Percentiles rank a stretch among this genome's conserved stretches.
These are phyloP conservation scores for Achatina immaculata DNA, from an alignment of 1,140 invertebrate species.

Conservation along the genomic window DNA sequence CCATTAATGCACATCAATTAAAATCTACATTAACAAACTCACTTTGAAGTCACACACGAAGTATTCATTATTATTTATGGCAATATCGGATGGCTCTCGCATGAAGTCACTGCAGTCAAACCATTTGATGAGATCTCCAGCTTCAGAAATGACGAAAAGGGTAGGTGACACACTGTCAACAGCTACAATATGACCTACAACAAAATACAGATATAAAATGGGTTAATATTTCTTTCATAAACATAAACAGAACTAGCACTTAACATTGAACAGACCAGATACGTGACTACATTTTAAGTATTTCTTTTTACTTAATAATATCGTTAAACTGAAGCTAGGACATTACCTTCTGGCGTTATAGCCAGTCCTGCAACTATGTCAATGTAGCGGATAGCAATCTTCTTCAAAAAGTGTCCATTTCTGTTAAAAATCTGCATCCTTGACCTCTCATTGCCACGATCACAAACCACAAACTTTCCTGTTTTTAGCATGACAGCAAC, in stretches of 20 bases:
- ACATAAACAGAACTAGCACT: too few species aligned
- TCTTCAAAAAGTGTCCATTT: slow-evolving; percentile 82
- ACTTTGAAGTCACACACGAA: slow-evolving; percentile 97
- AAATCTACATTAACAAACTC: slow-evolving; percentile 36
- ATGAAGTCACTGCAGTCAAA: slow-evolving; percentile 97
- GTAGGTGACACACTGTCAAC: slow-evolving; percentile 98
- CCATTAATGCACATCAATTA: too few species aligned
- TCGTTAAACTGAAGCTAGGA: too few species aligned
- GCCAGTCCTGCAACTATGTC: slow-evolving; percentile 97
- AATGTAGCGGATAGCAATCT: slow-evolving; percentile 93
- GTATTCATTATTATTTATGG: slow-evolving; percentile 92
- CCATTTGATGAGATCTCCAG: slow-evolving; percentile 91
- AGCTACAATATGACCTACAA: slow-evolving; percentile 85
- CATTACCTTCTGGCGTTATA: slow-evolving; percentile 83
- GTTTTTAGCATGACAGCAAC: slow-evolving; percentile 86
- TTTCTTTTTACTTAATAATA: too few species aligned
- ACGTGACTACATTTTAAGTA: too few species aligned
- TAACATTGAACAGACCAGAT: too few species aligned
- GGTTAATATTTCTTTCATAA: too few species aligned
- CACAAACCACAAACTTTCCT: slow-evolving; percentile 89
- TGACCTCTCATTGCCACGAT: slow-evolving; percentile 94
- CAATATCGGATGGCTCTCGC: slow-evolving; percentile 97
- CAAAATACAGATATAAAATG: background rate
- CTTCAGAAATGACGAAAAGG: slow-evolving; percentile 91
- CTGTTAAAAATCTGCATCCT: slow-evolving; percentile 92